These are phyloP conservation scores for Lydus trimaculatus DNA, from an alignment of 2,888 invertebrate genomes.

Conservation along the genomic window DNA sequence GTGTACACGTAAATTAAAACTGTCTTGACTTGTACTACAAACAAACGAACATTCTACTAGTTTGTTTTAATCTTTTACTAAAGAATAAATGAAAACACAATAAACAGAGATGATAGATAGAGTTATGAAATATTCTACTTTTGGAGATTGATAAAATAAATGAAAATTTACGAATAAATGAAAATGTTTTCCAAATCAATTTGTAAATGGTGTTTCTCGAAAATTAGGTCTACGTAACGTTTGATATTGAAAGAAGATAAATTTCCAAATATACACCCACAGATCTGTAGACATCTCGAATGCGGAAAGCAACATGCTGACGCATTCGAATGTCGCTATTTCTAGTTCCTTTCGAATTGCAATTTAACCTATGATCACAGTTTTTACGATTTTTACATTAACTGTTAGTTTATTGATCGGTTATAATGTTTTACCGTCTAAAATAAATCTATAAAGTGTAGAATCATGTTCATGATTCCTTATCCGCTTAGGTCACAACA, in stretches of 20 bases:
- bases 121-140: no score
- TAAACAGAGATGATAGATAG: background rate
- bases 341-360: background rate
- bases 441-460: background rate
- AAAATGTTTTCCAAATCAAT: background rate
- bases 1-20: background rate
- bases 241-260: background rate
- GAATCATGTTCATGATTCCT: background rate
- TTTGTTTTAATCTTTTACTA: background rate
- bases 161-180: background rate
- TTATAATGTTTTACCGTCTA: background rate
- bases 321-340: background rate
- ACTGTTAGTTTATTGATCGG: background rate
- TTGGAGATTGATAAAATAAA: background rate
- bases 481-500: background rate
- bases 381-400: background rate
- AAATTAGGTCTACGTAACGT: background rate
- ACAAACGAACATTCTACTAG: background rate
- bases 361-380: background rate
- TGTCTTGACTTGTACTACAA: background rate
- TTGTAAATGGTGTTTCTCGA: background rate
- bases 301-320: constrained; percentile 4
- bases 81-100: background rate
- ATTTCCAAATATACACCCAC: background rate
- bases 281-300: background rate